Evolutionary conservation across 23 tunicate genomes (phyloP).

Genomic region (Aplidium turbinatum): DNA sequence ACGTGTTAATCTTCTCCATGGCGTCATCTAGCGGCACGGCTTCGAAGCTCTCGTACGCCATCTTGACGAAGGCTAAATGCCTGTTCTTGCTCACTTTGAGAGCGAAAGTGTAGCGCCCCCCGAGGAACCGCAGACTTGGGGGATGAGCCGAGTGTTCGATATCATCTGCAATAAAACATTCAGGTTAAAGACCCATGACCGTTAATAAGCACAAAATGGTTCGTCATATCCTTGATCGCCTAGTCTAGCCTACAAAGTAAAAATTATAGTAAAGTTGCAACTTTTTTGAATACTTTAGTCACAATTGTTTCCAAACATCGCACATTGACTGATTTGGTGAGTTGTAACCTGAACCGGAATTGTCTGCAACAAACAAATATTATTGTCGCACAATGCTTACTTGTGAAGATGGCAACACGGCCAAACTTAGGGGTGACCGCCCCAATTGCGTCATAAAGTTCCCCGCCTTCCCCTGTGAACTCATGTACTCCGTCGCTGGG

Average conservation of each 20-base stretch:
- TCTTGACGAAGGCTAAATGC: conserved; percentile 56
- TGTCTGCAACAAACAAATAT: too few relatives aligned
- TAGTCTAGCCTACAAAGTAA: too few relatives aligned
- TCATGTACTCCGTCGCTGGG: conserved; percentile 52
- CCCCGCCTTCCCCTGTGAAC: conserved; percentile 69
- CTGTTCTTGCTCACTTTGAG: conserved; percentile 43
- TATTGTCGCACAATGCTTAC: conserved; percentile 32
- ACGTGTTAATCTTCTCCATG: conserved; percentile 3
- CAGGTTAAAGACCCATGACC: too few relatives aligned
- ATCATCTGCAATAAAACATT: conserved; percentile 44
- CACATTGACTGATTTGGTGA: too few relatives aligned
- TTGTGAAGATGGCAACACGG: conserved; percentile 73
- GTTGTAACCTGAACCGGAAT: too few relatives aligned
- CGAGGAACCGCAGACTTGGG: conserved; percentile 48
- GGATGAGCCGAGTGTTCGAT: conserved; percentile 94
- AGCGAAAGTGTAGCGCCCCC: conserved; percentile 79
- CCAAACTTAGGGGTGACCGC: conserved; percentile 86
- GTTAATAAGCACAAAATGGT: too few relatives aligned
- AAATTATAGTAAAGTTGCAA: too few relatives aligned
- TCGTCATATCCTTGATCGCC: too few relatives aligned
- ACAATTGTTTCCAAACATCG: too few relatives aligned
- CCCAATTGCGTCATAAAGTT: conserved; percentile 67
- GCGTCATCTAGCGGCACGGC: background rate
- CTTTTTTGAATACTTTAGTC: too few relatives aligned
- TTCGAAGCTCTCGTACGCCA: conserved; percentile 63